Evolutionary conservation across 1,140 invertebrate species (phyloP), one percentile per base, ranked within the genome.

Genomic region (Bursaphelenchus mucronatus): DNA sequence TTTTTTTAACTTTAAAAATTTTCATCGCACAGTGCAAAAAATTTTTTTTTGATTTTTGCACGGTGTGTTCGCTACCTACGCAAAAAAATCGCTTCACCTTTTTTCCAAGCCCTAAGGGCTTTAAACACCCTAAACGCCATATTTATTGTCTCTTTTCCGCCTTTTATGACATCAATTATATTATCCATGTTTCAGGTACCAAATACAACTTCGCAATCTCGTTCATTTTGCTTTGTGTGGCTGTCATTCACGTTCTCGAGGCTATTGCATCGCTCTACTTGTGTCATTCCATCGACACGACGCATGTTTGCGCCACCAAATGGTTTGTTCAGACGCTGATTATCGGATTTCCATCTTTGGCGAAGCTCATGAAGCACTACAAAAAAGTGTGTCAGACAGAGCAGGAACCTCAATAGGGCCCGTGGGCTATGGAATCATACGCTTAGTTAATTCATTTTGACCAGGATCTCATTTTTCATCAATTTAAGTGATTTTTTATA

Each of bases 291-390:
- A 64, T 81, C 9, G 58, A 66, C 45, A 55, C 80, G 59, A 66
- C 66, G n/a, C 73, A 71, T 46, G 52, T 64, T 9, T 64, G 66
- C 15, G 19, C 74, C 9, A 63, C 76, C 45, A 75, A 76, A 62
- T 76, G 75, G 75, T 69, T 76, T 50, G 19, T 76, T 8, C 75
- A 76, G 55, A 76, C 75, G 5, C 71, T 78, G 49, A 64, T 76
- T 50, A 41, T 76, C 17, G 75, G 75, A 11, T 76, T 70, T 49
- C 76, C 75, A n/a, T 76, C 75, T 1, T 30, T 30, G 30, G 30
- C 30, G 30, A 30, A 30, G 30, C 30, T 30, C 30, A 5, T 30
- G 2, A 30, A 30, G 5, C 30, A 30, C 30, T 30, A 30, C 30
- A 30, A 30, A 30, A 30, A 30, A 30, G 30, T 30, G 30, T 30